Evolutionary conservation across 2,113 vertebrate species (phyloP).

Genomic region (Micronycteris hirsuta): DNA sequence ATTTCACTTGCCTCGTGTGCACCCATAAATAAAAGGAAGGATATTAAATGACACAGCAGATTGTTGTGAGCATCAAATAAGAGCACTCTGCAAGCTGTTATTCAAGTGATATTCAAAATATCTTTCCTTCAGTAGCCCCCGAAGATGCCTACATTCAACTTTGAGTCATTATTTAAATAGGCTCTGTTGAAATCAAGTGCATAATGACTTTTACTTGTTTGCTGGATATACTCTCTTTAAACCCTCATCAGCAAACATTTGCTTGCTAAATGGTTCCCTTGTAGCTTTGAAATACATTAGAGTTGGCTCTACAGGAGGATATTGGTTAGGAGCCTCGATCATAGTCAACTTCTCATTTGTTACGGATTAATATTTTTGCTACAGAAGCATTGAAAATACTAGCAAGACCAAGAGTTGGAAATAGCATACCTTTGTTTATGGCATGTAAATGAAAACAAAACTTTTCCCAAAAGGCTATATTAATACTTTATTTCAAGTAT

Average conservation of each 20-base stretch:
- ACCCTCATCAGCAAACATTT: slow-evolving; percentile 11
- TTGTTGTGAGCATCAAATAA: neutral
- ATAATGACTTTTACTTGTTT: neutral
- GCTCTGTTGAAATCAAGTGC: slow-evolving; percentile 5
- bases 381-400: neutral
- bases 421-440: neutral
- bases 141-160: neutral
- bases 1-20: neutral
- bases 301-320: neutral
- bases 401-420: neutral
- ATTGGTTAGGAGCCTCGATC: neutral
- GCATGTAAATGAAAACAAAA: neutral
- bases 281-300: neutral
- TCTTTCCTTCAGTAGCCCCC: neutral
- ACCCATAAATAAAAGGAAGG: neutral
- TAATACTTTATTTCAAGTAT: neutral
- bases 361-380: neutral
- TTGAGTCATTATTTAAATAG: neutral
- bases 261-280: neutral
- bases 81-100: neutral
- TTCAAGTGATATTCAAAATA: neutral
- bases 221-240: neutral
- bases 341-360: neutral
- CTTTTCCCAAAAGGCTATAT: neutral
- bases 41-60: neutral